These are phyloP conservation scores for Acleris laterana DNA, from an alignment of 2,888 invertebrate species.

Conservation along the genomic window DNA sequence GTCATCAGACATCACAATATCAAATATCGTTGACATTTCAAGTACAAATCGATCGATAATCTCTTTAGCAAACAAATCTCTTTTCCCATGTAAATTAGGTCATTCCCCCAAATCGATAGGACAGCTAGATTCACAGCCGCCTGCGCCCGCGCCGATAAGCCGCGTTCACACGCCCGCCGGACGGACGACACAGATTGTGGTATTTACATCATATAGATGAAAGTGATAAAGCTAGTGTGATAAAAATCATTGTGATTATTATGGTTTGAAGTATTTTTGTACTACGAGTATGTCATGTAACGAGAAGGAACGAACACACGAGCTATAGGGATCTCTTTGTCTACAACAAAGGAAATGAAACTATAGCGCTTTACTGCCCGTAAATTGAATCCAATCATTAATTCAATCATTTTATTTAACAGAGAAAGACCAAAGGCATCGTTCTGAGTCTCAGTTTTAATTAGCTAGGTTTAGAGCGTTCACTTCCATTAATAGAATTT, in stretches of 20 bases:
- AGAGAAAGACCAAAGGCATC: no score
- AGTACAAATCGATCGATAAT: constrained; percentile 18
- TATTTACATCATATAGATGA: constrained; percentile 36
- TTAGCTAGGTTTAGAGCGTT: no score
- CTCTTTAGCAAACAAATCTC: constrained; percentile 19
- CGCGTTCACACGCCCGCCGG: constrained; percentile 64
- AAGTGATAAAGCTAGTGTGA: constrained; percentile 26
- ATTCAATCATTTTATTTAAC: no score
- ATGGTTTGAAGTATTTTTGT: neutral
- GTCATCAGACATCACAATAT: neutral
- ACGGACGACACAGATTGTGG: constrained; percentile 31
- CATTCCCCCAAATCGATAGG: constrained; percentile 40
- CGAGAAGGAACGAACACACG: no score
- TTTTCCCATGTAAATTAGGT: constrained; percentile 49
- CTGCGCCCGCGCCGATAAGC: constrained; percentile 58
- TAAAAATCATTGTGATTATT: constrained; percentile 19
- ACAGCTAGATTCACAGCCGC: constrained; percentile 16
- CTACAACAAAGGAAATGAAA: no score
- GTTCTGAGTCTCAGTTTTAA: no score
- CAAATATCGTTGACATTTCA: constrained; percentile 1
- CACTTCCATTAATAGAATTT: no score
- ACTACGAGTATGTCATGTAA: neutral
- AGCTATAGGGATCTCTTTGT: no score
- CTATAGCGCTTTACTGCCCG: no score
- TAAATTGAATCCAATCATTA: no score